Percentiles rank a stretch among this genome's conserved stretches.
Conservation (phyloP, 2,113 vertebrate genomes). For the Carollia perspicillata region DNA sequence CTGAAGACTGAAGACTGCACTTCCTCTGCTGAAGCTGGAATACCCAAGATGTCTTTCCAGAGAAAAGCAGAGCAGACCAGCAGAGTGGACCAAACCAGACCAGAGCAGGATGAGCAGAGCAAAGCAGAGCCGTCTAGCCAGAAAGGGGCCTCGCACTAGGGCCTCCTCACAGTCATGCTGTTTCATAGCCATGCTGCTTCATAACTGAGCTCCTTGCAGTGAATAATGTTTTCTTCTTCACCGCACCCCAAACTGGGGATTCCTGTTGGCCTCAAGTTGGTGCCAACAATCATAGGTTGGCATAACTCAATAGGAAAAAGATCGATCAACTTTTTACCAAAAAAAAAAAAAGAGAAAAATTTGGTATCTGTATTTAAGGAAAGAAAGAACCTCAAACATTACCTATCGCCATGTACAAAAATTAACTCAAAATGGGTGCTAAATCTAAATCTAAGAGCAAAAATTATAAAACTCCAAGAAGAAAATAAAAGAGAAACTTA, state of each 20-base stretch:
- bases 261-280: neutral
- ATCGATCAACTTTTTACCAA: neutral
- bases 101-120: neutral
- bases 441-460: too few relatives aligned
- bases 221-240: neutral
- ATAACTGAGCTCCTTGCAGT: neutral
- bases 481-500: neutral
- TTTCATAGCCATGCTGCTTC: neutral
- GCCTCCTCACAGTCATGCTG: neutral
- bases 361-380: neutral
- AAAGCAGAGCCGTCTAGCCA: neutral
- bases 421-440: too few relatives aligned
- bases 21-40: neutral
- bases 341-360: neutral
- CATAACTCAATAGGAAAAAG: neutral
- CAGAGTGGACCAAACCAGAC: neutral
- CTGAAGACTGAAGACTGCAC: neutral
- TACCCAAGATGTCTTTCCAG: neutral
- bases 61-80: neutral
- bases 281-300: neutral
- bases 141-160: neutral
- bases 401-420: neutral
- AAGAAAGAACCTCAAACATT: neutral
- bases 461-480: too few relatives aligned
- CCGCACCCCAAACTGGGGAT: neutral